A percentile compares a stretch with the other conserved stretches of the same genome.
These are phyloP conservation scores for Ramphastos sulfuratus DNA, from an alignment of 2,113 vertebrate species.

Conservation along the genomic window DNA sequence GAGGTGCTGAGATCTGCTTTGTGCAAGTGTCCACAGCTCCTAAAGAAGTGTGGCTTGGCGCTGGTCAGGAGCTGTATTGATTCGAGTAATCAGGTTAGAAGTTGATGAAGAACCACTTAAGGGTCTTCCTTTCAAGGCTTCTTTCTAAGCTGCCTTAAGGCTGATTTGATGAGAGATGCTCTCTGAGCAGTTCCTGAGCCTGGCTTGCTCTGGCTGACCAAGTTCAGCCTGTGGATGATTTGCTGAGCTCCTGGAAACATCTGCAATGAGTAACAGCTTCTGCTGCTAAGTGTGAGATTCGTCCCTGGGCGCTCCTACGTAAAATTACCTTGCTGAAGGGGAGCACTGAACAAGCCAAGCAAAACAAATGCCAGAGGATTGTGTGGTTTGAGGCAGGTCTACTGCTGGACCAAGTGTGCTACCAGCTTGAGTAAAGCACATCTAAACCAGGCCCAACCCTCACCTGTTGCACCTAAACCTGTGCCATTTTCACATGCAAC, in stretches of 20 bases:
- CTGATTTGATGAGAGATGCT: not conserved
- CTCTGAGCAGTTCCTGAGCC: not conserved
- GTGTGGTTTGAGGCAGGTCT: not conserved
- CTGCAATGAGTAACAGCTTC: not conserved
- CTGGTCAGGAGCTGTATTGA: not conserved
- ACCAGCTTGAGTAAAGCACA: not conserved
- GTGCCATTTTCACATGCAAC: not conserved
- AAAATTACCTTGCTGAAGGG: not conserved
- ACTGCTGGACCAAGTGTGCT: fast-evolving
- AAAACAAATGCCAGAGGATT: not conserved
- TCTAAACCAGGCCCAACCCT: not conserved
- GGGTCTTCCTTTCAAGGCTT: not conserved
- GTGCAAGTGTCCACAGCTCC: not conserved
- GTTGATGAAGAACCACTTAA: slow-evolving; percentile 4
- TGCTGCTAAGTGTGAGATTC: not conserved
- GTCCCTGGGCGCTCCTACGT: not conserved
- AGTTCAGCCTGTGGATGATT: not conserved
- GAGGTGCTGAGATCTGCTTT: not conserved
- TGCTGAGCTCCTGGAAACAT: not conserved
- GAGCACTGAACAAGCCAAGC: not conserved
- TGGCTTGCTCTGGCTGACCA: not conserved
- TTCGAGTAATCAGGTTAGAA: slow-evolving; percentile 7
- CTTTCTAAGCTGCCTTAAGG: not conserved
- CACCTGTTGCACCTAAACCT: not conserved
- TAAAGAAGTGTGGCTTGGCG: not conserved